Evolutionary conservation across 1,140 invertebrate genomes (phyloP), one percentile per base, ranked within the genome.

Genomic region (Aricia agestis): DNA sequence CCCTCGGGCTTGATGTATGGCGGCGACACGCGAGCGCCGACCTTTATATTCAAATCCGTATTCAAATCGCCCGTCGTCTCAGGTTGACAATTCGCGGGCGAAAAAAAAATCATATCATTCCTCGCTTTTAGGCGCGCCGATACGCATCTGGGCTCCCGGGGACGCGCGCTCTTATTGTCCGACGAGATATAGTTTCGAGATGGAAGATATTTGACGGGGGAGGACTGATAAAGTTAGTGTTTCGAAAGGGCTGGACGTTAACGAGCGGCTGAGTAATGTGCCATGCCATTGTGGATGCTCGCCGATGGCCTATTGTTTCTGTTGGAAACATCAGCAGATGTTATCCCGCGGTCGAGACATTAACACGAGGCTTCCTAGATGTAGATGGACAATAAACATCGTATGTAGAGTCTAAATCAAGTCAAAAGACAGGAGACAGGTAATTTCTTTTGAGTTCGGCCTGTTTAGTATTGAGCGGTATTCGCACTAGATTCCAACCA

Each of bases 11-110:
- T 90, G 88, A 90, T 87, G 83, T 82, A 89, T 89, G 82, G 84
- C 82, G 82, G 79, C 84, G 83, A 82, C 85, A 82, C 87, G 83
- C 82, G 83, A 85, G 79, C 81, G 80, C 81, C 84, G 82, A 87
- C 80, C 86, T 90, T 90, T 90, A 90, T 90, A 90, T 90, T 90
- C 88, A 90, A 90, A 90, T 90, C 70, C 67, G 80, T 83, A 90
- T 90, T 90, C 83, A 89, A 90, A 86, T 86, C 59, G 74, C 66
- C 78, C 81, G 78, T 85, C 84, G 84, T 90, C 88, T 87, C 87
- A 84, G 76, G 82, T 84, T 90, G 88, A 90, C 88, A 89, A 85
- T 87, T 85, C 82, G 85, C 84, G 81, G 79, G 80, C 84, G 79
- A 84, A 90, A 90, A 90, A 86, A 82, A 82, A 88, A 84, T 89